Base-by-base conservation (phyloP, 2,797 vertebrate species). In the Enteromius paludinosus region DNA sequence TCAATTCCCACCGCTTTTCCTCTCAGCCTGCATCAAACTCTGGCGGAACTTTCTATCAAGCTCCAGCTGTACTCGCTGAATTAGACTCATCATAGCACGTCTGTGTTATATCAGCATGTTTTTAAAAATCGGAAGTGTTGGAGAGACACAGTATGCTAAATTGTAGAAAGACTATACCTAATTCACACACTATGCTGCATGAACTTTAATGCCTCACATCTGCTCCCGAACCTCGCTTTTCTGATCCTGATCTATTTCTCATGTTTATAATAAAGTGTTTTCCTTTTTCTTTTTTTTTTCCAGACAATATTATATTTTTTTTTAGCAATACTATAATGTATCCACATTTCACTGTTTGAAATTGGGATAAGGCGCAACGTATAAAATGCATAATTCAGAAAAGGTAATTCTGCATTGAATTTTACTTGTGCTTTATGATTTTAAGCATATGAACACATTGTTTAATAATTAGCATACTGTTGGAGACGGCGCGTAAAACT, bases 201-300 rank as follows among this genome's bases (percentile, higher is more conserved):
- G 45, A 10, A 17, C 25, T 72, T 14, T 38, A 3, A 23, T 56
- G 52, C 12, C 12, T 74, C 11, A 38, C 15, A 38, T 23, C 71
- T 56, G 5, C 10, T 1, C 5, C 3, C 4, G 15, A 28, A 2
- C 23, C 14, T 10, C 68, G 28, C 47, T 52, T 72, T 52, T 52
- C 10, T 7, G 20, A 38, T 12, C 23, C n/a, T 43, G 12, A 69
- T 43, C 38, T 69, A 8, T 15, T 12, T 12, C 25, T 28, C 5
- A 33, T 6, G 25, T 45, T 45, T 28, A 69, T 25, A 45, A 45
- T 45, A 45, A 25, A 18, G 7, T 1, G 28, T 14, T 45, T 45
- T 41, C 0, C 1, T 14, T 70, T 20, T 15, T 14, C 0, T 5
- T 47, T 28, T 1, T 1, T 38, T 1, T 5, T 10, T 5, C 5